phyloP scores from a whole-genome alignment of 2,113 vertebrate species.

The Laticauda colubrina region DNA sequence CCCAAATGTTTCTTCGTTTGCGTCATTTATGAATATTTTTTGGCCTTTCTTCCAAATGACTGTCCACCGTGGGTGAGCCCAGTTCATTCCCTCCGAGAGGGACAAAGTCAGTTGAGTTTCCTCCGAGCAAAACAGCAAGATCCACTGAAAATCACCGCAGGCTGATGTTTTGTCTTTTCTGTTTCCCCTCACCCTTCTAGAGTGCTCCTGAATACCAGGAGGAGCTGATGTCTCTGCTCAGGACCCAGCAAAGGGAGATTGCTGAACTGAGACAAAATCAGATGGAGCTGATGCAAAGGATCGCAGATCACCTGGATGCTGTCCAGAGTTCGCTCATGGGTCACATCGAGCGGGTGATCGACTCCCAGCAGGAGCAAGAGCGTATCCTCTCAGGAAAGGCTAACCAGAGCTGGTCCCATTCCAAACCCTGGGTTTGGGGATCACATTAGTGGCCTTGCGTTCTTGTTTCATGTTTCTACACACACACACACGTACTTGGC shows the following conservation, averaged over 20 bases:
- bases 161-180: neutral
- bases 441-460: neutral
- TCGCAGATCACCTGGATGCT: slow-evolving; percentile 81
- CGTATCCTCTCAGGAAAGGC: slow-evolving; percentile 82
- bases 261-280: slow-evolving; percentile 82
- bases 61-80: neutral
- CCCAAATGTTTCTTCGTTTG: neutral
- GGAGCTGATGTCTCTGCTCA: slow-evolving; percentile 84
- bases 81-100: too few relatives aligned
- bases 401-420: too few relatives aligned
- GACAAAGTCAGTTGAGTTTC: neutral
- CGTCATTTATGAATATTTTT: neutral
- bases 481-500: fast-evolving
- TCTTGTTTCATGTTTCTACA: neutral
- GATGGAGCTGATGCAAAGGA: slow-evolving; percentile 78
- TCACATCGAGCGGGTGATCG: slow-evolving; percentile 84
- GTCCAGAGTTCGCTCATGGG: slow-evolving; percentile 86
- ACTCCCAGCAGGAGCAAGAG: slow-evolving; percentile 87
- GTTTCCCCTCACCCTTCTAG: slow-evolving; percentile 49
- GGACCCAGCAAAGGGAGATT: slow-evolving; percentile 90
- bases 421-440: neutral
- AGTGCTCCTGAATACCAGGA: slow-evolving; percentile 79
- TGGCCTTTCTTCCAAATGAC: neutral
- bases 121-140: neutral
- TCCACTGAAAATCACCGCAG: neutral